Percentiles rank a stretch among this genome's conserved stretches.
Conservation (phyloP, 2,797 vertebrate genomes). For the Enoplosus armatus region DNA sequence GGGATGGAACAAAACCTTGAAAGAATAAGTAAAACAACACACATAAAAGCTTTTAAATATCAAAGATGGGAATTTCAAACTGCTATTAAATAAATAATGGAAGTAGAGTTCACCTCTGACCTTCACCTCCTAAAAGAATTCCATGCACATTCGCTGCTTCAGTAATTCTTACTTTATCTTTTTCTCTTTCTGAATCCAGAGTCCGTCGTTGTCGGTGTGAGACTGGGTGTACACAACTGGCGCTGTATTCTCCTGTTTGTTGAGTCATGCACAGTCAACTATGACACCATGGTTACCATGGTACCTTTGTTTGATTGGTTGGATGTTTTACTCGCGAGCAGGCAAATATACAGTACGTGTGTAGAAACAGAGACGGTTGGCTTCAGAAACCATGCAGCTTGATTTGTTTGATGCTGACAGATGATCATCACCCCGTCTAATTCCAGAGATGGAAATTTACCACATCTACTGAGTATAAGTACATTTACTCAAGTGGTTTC, state of each 20-base stretch:
- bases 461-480: neutral
- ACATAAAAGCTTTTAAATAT: neutral
- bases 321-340: neutral
- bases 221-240: conserved; percentile 23
- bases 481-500: neutral
- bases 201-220: conserved; percentile 15
- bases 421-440: neutral
- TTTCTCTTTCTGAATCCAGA: conserved; percentile 9
- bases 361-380: neutral
- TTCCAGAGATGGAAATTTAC: neutral
- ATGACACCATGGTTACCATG: conserved; percentile 23
- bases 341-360: neutral
- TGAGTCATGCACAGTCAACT: conserved; percentile 41
- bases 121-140: neutral
- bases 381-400: neutral
- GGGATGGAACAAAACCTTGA: neutral
- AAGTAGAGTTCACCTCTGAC: neutral
- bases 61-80: neutral
- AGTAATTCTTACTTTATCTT: neutral
- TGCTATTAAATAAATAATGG: neutral
- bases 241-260: conserved; percentile 27
- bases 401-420: neutral
- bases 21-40: neutral
- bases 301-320: conserved; percentile 32
- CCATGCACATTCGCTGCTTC: neutral